Evolutionary conservation across 2,797 vertebrate genomes (phyloP).

Genomic region (Crocidura indochinensis): DNA sequence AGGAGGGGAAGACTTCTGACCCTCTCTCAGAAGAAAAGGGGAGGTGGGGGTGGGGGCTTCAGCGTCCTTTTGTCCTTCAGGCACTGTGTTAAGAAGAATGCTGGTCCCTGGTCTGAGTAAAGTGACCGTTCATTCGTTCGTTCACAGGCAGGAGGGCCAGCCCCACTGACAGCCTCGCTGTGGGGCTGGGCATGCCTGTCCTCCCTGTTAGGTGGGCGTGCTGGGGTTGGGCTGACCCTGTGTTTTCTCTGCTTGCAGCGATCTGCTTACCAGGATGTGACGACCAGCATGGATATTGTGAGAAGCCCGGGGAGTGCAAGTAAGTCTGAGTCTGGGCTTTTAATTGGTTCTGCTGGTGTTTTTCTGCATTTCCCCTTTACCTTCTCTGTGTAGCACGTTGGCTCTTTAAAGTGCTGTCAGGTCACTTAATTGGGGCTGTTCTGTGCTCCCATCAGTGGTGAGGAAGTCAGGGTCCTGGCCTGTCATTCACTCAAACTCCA

Average conservation of each 20-base stretch:
- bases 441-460: too few relatives aligned
- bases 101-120: conserved; percentile 91
- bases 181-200: too few relatives aligned
- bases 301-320: conserved; percentile 99
- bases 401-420: too few relatives aligned
- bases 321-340: conserved; percentile 90
- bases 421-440: too few relatives aligned
- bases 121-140: conserved; percentile 86
- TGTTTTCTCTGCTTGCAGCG: conserved; percentile 90
- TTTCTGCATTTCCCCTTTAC: background rate
- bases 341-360: background rate
- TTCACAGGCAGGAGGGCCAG: background rate
- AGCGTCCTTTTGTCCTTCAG: conserved; percentile 95
- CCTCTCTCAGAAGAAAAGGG: conserved; percentile 96
- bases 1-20: conserved; percentile 97
- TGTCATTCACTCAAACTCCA: conserved; percentile 9
- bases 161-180: background rate
- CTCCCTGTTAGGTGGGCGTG: too few relatives aligned
- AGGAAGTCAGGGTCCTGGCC: conserved; percentile 18
- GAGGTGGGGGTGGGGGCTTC: conserved; percentile 91
- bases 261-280: conserved; percentile 98
- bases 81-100: conserved; percentile 96
- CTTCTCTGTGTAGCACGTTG: too few relatives aligned
- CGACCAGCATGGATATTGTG: conserved; percentile 97
- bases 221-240: conserved; percentile 63